Evolutionary conservation across 2,113 vertebrate species (phyloP).

Genomic region (Hemicordylus capensis): DNA sequence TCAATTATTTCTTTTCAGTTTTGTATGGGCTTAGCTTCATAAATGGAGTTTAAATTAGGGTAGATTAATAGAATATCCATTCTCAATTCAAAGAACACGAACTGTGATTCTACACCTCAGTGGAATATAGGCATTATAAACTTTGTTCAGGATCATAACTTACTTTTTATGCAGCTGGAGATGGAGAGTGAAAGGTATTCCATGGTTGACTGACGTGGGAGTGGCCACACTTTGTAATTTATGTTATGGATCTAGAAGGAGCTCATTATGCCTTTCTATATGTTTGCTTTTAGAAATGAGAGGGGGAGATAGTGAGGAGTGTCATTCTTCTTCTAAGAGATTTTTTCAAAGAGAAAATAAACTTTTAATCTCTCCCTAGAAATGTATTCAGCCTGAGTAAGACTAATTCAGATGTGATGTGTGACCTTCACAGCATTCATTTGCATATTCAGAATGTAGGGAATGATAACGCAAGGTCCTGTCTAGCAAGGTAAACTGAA

Average conservation of each 20-base stretch:
- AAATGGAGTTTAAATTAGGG: too few species aligned
- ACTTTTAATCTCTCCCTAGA: background rate
- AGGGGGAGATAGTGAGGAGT: background rate
- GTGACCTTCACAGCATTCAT: background rate
- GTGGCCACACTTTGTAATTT: background rate
- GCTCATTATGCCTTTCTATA: background rate
- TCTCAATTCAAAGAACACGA: too few species aligned
- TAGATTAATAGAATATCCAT: too few species aligned
- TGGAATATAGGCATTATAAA: background rate
- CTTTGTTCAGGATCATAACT: background rate
- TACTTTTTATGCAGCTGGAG: background rate
- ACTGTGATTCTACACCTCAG: background rate
- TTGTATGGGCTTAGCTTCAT: too few species aligned
- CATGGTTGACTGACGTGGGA: background rate
- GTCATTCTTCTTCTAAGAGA: background rate
- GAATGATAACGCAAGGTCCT: background rate
- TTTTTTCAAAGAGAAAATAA: conserved; percentile 1
- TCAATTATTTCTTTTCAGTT: too few species aligned
- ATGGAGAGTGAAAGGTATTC: background rate
- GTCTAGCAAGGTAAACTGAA: background rate
- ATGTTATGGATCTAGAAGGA: background rate
- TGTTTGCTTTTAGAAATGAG: background rate
- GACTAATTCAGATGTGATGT: background rate
- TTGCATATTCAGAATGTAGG: background rate
- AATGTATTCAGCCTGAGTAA: background rate